These are phyloP conservation scores for Oscheius myriophilus DNA, from an alignment of 2,888 invertebrate genomes.

Conservation along the genomic window DNA sequence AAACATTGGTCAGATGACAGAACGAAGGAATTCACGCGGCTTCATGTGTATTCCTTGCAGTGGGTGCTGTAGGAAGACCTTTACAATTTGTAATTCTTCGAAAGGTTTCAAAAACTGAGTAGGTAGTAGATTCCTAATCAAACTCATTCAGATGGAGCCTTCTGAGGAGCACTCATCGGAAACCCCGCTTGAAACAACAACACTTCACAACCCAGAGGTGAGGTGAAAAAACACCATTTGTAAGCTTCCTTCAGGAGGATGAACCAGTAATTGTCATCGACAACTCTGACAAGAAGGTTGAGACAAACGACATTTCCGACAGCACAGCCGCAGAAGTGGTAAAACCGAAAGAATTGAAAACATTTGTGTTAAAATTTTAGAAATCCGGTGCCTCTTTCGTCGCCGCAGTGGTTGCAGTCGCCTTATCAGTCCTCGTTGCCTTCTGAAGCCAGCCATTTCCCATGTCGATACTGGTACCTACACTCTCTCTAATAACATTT, in stretches of 20 bases:
- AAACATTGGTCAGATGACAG: too few relatives aligned
- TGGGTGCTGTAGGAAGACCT: too few relatives aligned
- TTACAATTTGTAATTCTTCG: too few relatives aligned
- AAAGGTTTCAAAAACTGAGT: too few relatives aligned
- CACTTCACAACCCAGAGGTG: too few relatives aligned
- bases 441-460: neutral
- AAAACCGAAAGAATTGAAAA: neutral
- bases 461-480: neutral
- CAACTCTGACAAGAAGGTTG: conserved; percentile 14
- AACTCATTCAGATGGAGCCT: too few relatives aligned
- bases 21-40: too few relatives aligned
- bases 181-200: too few relatives aligned
- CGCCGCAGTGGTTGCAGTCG: conserved; percentile 1
- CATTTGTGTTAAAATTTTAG: neutral
- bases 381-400: conserved; percentile 9
- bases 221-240: too few relatives aligned
- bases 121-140: too few relatives aligned
- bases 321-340: conserved; percentile 24
- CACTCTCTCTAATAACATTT: neutral
- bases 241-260: neutral
- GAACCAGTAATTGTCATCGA: conserved; percentile 28
- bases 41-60: too few relatives aligned
- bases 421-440: neutral
- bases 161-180: too few relatives aligned
- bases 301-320: conserved; percentile 13